Evolutionary conservation across 2,888 invertebrate species (phyloP).

Genomic region (Bellardia pandia): DNA sequence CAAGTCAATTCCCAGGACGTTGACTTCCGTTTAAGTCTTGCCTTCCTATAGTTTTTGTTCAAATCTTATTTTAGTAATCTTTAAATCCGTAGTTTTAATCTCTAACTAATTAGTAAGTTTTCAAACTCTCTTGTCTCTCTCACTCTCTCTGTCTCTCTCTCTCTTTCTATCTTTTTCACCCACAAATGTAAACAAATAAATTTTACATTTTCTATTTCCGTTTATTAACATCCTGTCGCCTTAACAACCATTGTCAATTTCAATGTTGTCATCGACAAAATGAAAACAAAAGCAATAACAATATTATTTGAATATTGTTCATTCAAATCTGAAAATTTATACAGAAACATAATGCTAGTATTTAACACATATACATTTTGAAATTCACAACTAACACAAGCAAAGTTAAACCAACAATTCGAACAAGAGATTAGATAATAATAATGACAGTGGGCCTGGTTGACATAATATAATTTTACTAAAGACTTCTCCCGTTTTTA

Average conservation of each 20-base stretch:
- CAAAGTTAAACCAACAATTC: background rate
- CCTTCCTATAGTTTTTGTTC: background rate
- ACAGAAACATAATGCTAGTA: background rate
- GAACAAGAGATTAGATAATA: background rate
- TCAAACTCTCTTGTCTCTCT: conserved; percentile 1
- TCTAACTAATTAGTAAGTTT: conserved; percentile 40
- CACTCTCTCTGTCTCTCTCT: rapidly evolving
- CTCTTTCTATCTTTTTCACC: background rate
- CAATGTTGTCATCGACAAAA: conserved; percentile 52
- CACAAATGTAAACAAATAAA: background rate
- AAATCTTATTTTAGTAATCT: conserved; percentile 32
- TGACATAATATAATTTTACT: background rate
- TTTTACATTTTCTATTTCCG: conserved; percentile 63
- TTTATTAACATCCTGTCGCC: conserved; percentile 70
- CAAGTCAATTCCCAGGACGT: background rate
- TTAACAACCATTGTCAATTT: conserved; percentile 57
- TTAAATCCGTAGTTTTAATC: conserved; percentile 46
- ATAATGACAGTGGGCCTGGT: background rate
- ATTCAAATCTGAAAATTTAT: conserved; percentile 1
- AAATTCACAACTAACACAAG: background rate
- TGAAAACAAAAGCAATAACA: conserved; percentile 31
- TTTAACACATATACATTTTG: background rate
- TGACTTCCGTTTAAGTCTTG: conserved; percentile 25
- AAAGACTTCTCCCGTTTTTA: background rate
- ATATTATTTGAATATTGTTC: background rate